phyloP scores from a whole-genome alignment of 2,888 invertebrate genomes.

The Tryphoninae sp. region DNA sequence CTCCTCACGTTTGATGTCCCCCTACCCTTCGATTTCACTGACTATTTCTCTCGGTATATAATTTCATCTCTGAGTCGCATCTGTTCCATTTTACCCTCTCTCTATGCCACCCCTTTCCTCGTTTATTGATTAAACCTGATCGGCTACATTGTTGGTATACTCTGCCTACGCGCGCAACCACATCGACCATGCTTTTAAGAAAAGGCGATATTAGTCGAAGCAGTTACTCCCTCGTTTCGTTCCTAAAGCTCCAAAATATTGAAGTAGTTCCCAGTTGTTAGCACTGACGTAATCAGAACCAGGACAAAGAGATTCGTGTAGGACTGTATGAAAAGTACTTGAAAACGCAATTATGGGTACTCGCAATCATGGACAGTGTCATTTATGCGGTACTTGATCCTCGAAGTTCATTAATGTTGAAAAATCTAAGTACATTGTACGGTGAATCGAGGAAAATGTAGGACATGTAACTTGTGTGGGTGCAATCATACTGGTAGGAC shows the following conservation, averaged over 20 bases:
- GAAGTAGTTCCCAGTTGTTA: no score
- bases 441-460: neutral
- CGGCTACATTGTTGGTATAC: constrained; percentile 15
- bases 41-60: neutral
- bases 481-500: no score
- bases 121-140: constrained; percentile 61
- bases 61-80: constrained; percentile 11
- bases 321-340: neutral
- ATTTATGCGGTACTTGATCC: neutral
- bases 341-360: constrained; percentile 18
- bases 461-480: no score
- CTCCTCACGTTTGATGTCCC: neutral
- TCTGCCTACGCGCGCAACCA: constrained; percentile 37
- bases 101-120: constrained; percentile 40
- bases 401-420: neutral
- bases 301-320: no score
- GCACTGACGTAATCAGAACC: no score
- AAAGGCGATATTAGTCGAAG: constrained; percentile 8
- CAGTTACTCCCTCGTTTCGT: neutral
- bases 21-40: neutral
- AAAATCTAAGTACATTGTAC: neutral
- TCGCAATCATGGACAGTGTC: neutral
- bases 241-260: no score
- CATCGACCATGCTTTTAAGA: constrained; percentile 31
- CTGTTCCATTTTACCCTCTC: constrained; percentile 32